Conservation (phyloP, 2,888 invertebrate species). For the Apoderus coryli region DNA sequence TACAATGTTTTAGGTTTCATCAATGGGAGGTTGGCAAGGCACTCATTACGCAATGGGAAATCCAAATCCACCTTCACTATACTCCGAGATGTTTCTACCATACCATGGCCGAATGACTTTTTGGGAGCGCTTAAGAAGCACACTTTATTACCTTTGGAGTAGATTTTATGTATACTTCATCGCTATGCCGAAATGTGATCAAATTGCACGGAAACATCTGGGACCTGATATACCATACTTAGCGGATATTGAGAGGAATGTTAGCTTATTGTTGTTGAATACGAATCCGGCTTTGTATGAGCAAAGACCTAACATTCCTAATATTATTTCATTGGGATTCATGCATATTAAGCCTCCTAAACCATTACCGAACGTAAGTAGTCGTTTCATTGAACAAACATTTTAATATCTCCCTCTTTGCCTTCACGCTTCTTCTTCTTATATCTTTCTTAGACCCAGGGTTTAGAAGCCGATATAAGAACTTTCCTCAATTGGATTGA, state of each 20-base stretch:
- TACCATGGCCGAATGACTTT: constrained; percentile 27
- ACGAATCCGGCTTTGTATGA: constrained; percentile 25
- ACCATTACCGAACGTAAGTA: constrained; percentile 24
- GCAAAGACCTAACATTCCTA: constrained; percentile 25
- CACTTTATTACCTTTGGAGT: constrained; percentile 21
- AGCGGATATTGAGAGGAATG: constrained; percentile 24
- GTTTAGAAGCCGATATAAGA: too few relatives aligned
- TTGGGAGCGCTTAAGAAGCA: constrained; percentile 27
- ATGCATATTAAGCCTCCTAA: constrained; percentile 23
- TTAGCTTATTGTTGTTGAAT: constrained; percentile 25
- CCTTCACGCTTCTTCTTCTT: too few relatives aligned
- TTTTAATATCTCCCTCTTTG: too few relatives aligned
- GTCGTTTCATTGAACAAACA: too few relatives aligned
- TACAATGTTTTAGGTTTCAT: constrained; percentile 16
- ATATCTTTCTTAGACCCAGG: too few relatives aligned
- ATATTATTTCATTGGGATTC: constrained; percentile 23
- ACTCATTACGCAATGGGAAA: constrained; percentile 22
- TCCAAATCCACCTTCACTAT: constrained; percentile 20
- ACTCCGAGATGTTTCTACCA: constrained; percentile 23
- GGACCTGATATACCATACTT: constrained; percentile 27
- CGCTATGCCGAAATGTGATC: constrained; percentile 21
- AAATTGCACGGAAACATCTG: constrained; percentile 24
- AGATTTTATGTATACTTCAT: constrained; percentile 19
- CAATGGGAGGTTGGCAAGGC: constrained; percentile 21
- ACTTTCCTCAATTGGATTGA: too few relatives aligned